A percentile compares a stretch with the other conserved stretches of the same genome.
phyloP scores from a whole-genome alignment of 2,888 invertebrate species.

The Dermolepida albohirtum region DNA sequence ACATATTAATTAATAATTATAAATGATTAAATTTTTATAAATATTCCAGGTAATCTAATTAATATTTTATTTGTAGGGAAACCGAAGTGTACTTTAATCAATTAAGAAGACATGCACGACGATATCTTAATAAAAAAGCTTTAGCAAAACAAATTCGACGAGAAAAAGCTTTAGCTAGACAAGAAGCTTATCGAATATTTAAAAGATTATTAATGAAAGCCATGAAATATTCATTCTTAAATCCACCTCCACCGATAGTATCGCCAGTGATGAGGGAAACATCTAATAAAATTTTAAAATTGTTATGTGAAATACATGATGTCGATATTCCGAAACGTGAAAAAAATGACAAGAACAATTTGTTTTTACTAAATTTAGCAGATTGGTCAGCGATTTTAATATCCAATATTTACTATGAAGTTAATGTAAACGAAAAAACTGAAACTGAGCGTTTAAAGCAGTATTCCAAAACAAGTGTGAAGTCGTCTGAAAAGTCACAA shows the following conservation, averaged over 20 bases:
- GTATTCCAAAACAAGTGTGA: constrained; percentile 18
- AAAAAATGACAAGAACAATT: constrained; percentile 49
- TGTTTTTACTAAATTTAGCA: constrained; percentile 57
- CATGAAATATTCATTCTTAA: constrained; percentile 57
- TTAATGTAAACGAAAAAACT: constrained; percentile 58
- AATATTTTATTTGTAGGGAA: constrained; percentile 57
- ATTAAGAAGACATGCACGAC: constrained; percentile 53
- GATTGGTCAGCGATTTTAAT: constrained; percentile 63
- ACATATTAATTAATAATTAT: no score
- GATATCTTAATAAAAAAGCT: constrained; percentile 52
- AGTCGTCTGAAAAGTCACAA: constrained; percentile 14
- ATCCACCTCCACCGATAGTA: constrained; percentile 67
- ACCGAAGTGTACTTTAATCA: constrained; percentile 71
- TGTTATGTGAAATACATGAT: constrained; percentile 79
- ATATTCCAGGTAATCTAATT: neutral
- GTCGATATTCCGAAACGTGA: constrained; percentile 91
- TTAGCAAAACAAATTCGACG: constrained; percentile 48
- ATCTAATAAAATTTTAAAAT: constrained; percentile 70
- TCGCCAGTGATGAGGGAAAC: constrained; percentile 70
- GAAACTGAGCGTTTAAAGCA: constrained; percentile 52
- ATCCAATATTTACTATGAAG: constrained; percentile 60
- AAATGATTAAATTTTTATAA: no score
- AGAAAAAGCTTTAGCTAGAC: constrained; percentile 46
- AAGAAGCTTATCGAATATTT: constrained; percentile 51
- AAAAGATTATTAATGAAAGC: constrained; percentile 50